Evolutionary conservation across 2,888 invertebrate species (phyloP).

Genomic region (Tipula helvola): DNA sequence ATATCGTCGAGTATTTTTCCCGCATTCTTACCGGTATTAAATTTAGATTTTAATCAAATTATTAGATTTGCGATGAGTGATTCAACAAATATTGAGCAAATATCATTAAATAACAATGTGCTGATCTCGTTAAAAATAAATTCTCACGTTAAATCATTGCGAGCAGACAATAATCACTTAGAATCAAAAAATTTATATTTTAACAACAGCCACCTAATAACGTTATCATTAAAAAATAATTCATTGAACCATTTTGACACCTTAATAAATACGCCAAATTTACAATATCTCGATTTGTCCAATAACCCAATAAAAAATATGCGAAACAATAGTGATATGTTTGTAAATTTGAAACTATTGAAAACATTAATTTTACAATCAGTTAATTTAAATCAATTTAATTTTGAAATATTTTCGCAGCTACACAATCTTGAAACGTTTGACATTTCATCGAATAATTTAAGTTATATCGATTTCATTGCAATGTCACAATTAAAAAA

Average conservation of each 20-base stretch:
- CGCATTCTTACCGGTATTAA: background rate
- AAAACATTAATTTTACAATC: background rate
- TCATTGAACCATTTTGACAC: background rate
- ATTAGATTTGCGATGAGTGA: background rate
- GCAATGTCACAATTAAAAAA: too few species aligned
- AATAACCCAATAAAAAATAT: background rate
- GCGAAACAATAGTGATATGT: background rate
- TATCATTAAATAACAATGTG: background rate
- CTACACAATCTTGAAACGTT: background rate
- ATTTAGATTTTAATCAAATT: background rate
- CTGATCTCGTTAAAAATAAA: background rate
- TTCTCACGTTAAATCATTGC: background rate
- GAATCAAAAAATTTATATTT: background rate
- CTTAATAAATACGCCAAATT: background rate
- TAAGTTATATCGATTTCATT: too few species aligned
- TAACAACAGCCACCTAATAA: background rate
- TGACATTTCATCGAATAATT: too few species aligned
- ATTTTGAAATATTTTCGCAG: background rate
- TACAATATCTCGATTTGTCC: background rate
- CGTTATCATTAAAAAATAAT: background rate
- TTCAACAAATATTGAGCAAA: background rate
- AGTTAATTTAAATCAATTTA: background rate
- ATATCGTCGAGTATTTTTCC: background rate
- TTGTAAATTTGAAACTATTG: background rate
- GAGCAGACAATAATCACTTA: background rate